Evolutionary conservation across 35 echinoderm and acorn worm species (phyloP), one percentile per base, ranked within the genome.

Genomic region (Ophioderma brevispina): DNA sequence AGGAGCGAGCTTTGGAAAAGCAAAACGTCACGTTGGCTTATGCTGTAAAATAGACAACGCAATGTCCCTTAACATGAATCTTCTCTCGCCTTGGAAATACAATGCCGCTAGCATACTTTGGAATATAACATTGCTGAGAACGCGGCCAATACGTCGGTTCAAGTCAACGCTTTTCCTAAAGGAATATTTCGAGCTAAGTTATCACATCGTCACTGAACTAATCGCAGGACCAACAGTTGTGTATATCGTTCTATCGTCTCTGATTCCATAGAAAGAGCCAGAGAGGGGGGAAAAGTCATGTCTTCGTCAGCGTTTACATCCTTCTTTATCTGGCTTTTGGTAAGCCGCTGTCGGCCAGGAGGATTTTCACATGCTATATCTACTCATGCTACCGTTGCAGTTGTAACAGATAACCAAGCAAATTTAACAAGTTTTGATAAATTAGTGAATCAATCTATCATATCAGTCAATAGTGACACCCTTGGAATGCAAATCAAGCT

Each of bases 401-500:
- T 70, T 18, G 59, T 70, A 13, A 70, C 59, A 25, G 59, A 70
- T 70, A 70, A 70, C 21, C 8, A 21, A 18, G n/a, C 15, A 1
- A 70, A 70, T 70, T 13, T 25, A 30, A 70, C 59, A 3, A 25
- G 28, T 70, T 70, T 70, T 70, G 28, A 70, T 70, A 6, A 70
- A 70, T 30, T 70, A 25, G 15, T 30, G 15, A 3, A 30, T 70
- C 5, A 70, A 33, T 49, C 83, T 1, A 85, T 85, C 18, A 32
- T 35, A 18, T 35, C 33, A 14, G 83, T 85, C 3, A 85, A 85
- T 37, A 34, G 32, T 18, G 36, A 52, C 6, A 59, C 52, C 33
- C 33, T 6, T 10, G 83, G 83, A 21, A 85, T 85, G 83, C 31
- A 33, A 23, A 37, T 85, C 2, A 37, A 36, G 21, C 83, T 85